Evolutionary conservation across 1,140 invertebrate species (phyloP).

Genomic region (Protaetia brevitarsis): DNA sequence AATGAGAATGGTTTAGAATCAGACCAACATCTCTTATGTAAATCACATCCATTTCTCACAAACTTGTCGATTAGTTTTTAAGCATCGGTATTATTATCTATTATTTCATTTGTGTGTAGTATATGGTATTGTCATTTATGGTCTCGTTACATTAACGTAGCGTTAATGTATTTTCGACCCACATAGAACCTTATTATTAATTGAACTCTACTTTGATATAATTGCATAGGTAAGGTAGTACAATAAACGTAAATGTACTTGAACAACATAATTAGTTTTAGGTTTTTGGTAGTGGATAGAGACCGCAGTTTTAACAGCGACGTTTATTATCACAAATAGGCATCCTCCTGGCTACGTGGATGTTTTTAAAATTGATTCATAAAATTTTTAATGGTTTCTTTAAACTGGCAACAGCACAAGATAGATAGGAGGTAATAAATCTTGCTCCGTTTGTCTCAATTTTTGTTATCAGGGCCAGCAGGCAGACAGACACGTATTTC

Average conservation of each 20-base stretch:
- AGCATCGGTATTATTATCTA: background rate
- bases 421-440: background rate
- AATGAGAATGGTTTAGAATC: too few relatives aligned
- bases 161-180: background rate
- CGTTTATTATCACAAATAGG: conserved; percentile 13
- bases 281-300: background rate
- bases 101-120: conserved; percentile 9
- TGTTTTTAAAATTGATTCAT: conserved; percentile 7
- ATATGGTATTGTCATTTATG: conserved; percentile 7
- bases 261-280: conserved; percentile 8
- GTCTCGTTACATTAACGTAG: background rate
- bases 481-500: background rate
- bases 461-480: background rate
- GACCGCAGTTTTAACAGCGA: background rate
- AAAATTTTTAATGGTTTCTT: background rate
- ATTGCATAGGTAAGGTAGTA: background rate
- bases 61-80: background rate
- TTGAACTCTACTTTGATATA: background rate
- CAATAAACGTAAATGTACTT: background rate
- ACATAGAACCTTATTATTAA: background rate
- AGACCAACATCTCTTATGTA: background rate
- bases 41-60: background rate
- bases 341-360: background rate
- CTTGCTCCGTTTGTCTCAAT: background rate
- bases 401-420: background rate